Evolutionary conservation across 1,140 invertebrate species (phyloP).

Genomic region (Leptestheria dahalacensis): DNA sequence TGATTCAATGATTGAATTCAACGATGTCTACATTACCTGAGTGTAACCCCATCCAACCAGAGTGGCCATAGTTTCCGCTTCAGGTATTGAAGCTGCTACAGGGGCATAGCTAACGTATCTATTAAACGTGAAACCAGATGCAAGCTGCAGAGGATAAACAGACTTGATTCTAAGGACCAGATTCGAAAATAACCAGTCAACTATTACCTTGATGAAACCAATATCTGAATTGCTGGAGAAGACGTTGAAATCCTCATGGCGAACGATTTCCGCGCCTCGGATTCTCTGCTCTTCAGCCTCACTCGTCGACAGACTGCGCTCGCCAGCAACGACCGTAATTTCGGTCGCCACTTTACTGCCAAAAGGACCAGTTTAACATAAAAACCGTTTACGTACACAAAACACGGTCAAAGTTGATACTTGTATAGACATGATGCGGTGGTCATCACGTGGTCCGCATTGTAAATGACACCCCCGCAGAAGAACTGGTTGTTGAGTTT

Average conservation of each 20-base stretch:
- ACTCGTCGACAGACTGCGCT: neutral
- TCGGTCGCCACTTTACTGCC: neutral
- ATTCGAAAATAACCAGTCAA: too few relatives aligned
- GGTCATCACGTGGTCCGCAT: neutral
- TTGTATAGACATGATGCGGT: neutral
- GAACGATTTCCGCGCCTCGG: neutral
- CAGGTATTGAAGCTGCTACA: neutral
- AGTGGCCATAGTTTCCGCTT: neutral
- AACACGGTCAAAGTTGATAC: neutral
- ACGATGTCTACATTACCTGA: neutral
- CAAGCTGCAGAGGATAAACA: neutral
- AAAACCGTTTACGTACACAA: neutral
- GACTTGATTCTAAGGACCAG: too few relatives aligned
- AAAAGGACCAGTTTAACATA: neutral
- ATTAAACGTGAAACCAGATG: neutral
- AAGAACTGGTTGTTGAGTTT: neutral
- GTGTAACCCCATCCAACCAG: neutral
- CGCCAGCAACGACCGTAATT: neutral
- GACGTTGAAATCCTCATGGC: neutral
- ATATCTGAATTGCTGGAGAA: neutral
- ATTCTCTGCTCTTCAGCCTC: neutral
- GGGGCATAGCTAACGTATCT: neutral
- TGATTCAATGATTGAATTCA: too few relatives aligned
- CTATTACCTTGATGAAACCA: neutral
- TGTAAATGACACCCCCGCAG: neutral